phyloP scores from a whole-genome alignment of 2,797 vertebrate species.

The Aphelocoma californica region DNA sequence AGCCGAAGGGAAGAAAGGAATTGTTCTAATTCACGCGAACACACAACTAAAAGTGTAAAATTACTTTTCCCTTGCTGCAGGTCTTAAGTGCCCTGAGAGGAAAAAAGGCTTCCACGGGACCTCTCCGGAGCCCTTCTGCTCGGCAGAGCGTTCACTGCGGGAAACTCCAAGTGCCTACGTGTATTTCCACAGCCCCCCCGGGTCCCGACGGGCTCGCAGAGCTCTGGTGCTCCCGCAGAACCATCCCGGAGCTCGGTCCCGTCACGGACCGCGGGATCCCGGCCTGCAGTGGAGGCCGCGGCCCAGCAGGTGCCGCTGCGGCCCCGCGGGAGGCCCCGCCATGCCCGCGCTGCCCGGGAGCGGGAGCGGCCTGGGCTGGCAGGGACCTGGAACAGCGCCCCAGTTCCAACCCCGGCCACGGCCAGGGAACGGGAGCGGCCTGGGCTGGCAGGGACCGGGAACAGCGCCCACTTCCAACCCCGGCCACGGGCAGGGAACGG shows the following conservation, averaged over 20 bases:
- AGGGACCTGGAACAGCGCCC: no score
- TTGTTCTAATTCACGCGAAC: accelerated
- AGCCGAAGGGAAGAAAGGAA: neutral
- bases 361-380: no score
- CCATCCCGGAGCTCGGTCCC: neutral
- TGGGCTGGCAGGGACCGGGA: no score
- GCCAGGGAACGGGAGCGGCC: no score
- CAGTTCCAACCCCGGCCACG: no score
- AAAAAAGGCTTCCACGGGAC: neutral
- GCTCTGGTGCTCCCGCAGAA: accelerated
- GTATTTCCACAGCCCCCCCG: no score
- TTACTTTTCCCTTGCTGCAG: neutral
- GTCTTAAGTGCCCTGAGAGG: accelerated
- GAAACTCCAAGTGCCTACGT: accelerated
- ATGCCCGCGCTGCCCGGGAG: no score
- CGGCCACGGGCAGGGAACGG: no score
- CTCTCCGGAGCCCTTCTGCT: neutral
- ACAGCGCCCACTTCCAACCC: no score
- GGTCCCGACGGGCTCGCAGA: accelerated
- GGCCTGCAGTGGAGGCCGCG: neutral
- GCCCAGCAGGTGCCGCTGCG: neutral
- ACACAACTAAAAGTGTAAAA: accelerated
- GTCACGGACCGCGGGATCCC: no score
- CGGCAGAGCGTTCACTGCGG: neutral
- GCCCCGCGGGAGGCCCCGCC: neutral